Base-by-base conservation (phyloP, 2,888 invertebrate species). In the Drosophila kanekoi region DNA sequence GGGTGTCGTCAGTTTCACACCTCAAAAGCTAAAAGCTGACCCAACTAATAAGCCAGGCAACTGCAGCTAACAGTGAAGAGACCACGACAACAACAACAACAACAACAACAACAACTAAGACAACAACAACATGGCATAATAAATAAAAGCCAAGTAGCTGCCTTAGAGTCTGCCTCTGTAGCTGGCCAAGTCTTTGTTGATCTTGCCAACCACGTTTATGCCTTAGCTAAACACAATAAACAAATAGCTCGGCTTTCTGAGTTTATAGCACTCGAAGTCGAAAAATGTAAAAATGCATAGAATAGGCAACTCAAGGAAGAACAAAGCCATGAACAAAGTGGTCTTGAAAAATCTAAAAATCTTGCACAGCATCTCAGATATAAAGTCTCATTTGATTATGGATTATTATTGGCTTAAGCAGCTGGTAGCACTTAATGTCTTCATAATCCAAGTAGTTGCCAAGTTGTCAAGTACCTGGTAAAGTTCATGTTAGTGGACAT, bases 131-230 rank as follows among this genome's bases (percentile, higher is more conserved):
- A 67, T 76, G 85, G 89, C 79, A 89, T 79, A 89, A 85, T 89
- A 85, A 85, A 85, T 85, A 85, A 85, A 85, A 85, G 87, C 85
- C 89, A 72, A 83, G 83, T 83, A 83, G 89, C 83, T 82, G 89
- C 71, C 76, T 87, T 59, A 70, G 85, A 81, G 81, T 73, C 81
- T 84, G 70, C 28, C 79, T 74, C 67, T 63, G 62, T 57, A 68
- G 54, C 62, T 62, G 61, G 60, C 44, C 64, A 77, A 48, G 52
- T 49, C 53, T 18, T 37, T 40, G 45, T 13, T 37, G 44, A 11
- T 18, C n/a, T n/a, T 8, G 28, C 28, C 20, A 54, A 13, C 33
- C 13, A 41, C 16, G 75, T 73, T 75, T 63, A 73, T 37, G 60
- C 75, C 57, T 20, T 54, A 38, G 32, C 37, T 44, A 9, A 68